These are phyloP conservation scores for Styela plicata DNA, from an alignment of 23 tunicate species.

Conservation along the genomic window DNA sequence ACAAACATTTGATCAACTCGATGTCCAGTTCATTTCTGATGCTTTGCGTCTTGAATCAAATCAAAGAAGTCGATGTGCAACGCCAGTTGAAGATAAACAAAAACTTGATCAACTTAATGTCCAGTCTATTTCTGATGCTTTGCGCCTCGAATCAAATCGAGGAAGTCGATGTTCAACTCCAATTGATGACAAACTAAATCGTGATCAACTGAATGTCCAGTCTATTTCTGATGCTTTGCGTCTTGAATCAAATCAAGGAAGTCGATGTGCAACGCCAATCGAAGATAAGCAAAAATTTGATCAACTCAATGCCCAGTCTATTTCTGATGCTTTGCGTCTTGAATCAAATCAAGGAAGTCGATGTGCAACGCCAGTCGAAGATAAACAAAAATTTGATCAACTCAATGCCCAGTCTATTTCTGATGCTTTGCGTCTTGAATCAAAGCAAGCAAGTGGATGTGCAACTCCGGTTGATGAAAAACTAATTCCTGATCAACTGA, in stretches of 20 bases:
- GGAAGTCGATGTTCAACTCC: too few relatives aligned
- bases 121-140: too few relatives aligned
- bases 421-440: neutral
- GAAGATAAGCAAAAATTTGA: neutral
- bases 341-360: neutral
- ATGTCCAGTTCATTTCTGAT: too few relatives aligned
- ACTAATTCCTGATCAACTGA: neutral
- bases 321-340: neutral
- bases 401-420: neutral
- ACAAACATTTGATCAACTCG: too few relatives aligned
- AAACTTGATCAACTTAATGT: too few relatives aligned
- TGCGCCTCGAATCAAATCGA: too few relatives aligned
- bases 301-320: neutral
- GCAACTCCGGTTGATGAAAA: neutral
- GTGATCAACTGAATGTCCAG: too few relatives aligned
- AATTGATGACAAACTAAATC: too few relatives aligned
- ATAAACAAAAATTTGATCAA: neutral
- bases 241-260: neutral
- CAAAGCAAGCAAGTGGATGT: neutral
- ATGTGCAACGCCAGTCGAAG: neutral
- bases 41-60: too few relatives aligned
- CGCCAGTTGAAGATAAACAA: too few relatives aligned
- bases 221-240: neutral
- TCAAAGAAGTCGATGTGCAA: too few relatives aligned
- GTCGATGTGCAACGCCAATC: neutral